These are phyloP conservation scores for Meteorus cinctellus DNA, from an alignment of 2,888 invertebrate species.

Conservation along the genomic window DNA sequence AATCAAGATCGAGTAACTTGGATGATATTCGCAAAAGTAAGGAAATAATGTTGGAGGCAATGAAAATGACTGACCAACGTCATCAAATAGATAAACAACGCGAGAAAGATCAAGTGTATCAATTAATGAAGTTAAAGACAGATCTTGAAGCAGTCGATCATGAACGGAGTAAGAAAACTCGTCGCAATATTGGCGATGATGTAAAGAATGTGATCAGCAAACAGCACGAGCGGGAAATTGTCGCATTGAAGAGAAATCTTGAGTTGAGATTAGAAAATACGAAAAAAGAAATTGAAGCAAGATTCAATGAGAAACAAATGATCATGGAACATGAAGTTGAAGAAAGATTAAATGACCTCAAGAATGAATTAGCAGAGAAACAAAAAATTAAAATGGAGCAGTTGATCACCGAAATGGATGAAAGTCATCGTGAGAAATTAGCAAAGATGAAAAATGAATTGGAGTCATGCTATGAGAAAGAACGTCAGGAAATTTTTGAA, in stretches of 20 bases:
- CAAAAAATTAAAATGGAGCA: constrained; percentile 64
- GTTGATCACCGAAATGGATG: constrained; percentile 66
- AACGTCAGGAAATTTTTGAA: constrained; percentile 71
- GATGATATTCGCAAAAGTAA: constrained; percentile 60
- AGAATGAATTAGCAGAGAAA: constrained; percentile 74
- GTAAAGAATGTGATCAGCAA: constrained; percentile 8
- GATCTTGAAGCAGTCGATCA: constrained; percentile 63
- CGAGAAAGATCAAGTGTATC: constrained; percentile 51
- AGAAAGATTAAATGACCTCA: constrained; percentile 73
- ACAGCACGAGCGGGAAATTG: constrained; percentile 75
- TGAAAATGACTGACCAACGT: constrained; percentile 54
- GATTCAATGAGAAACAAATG: constrained; percentile 73
- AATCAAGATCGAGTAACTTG: constrained; percentile 55
- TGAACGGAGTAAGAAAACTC: constrained; percentile 53
- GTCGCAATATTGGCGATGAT: constrained; percentile 61
- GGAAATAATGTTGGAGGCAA: constrained; percentile 60
- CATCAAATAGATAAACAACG: constrained; percentile 50
- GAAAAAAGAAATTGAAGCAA: constrained; percentile 69
- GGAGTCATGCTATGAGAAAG: constrained; percentile 69
- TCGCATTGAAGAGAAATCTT: constrained; percentile 76
- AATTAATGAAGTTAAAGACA: constrained; percentile 54
- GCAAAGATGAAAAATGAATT: constrained; percentile 66
- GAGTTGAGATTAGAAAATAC: constrained; percentile 73
- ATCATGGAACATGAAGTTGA: constrained; percentile 74
- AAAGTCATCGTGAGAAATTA: constrained; percentile 61